phyloP scores from a whole-genome alignment of 2,113 vertebrate species.

The Entomyzon cyanotis region DNA sequence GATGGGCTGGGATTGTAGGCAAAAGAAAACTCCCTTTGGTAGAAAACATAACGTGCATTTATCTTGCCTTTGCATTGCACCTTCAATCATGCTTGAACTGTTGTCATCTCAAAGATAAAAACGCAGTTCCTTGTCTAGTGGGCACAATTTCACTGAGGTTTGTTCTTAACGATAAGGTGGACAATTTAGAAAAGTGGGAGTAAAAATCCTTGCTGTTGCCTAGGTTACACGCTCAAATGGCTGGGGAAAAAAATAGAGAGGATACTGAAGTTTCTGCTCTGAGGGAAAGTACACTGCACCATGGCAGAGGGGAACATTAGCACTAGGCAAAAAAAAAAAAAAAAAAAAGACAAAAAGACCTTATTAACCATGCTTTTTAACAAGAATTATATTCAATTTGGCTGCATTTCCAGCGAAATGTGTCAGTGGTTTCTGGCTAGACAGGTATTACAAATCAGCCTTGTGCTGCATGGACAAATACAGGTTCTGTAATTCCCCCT shows the following conservation, averaged over 20 bases:
- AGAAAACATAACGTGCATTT: background rate
- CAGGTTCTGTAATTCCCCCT: background rate
- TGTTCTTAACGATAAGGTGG: background rate
- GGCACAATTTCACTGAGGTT: background rate
- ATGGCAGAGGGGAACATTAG: background rate
- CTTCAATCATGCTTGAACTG: background rate
- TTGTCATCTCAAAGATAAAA: background rate
- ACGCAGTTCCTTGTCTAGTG: background rate
- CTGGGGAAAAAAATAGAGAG: background rate
- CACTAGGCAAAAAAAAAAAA: no score
- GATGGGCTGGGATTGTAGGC: background rate
- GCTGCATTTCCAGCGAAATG: background rate
- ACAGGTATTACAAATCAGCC: background rate
- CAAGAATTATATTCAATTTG: background rate
- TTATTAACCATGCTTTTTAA: background rate
- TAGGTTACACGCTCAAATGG: background rate
- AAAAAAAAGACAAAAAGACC: background rate
- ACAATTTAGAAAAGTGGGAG: background rate
- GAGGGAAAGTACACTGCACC: background rate
- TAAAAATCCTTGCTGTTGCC: background rate
- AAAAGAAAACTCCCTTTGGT: background rate
- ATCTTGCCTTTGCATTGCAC: background rate
- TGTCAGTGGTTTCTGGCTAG: background rate
- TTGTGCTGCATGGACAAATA: background rate
- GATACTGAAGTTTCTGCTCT: background rate